Evolutionary conservation across 2,888 invertebrate species (phyloP).

Genomic region (Mythimna ferrago): DNA sequence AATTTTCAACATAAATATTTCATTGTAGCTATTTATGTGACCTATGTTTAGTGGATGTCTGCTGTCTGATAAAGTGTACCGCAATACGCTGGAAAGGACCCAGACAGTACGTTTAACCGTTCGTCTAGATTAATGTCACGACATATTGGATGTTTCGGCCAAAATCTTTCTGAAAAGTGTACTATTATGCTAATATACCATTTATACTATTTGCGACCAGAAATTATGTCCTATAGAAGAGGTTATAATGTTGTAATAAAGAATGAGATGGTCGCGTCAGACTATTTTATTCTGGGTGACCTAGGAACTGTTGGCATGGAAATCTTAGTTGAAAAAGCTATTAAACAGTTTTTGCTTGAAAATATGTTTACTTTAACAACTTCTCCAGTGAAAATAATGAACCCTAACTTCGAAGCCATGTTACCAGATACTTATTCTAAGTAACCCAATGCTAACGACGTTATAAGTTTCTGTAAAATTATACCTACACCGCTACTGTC

Average conservation of each 20-base stretch:
- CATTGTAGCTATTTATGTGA: constrained; percentile 43
- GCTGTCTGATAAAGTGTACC: constrained; percentile 54
- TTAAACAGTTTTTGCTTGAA: background rate
- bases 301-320: background rate
- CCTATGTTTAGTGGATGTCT: constrained; percentile 41
- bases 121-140: constrained; percentile 58
- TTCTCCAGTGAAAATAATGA: background rate
- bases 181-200: constrained; percentile 54
- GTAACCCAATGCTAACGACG: constrained; percentile 30
- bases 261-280: constrained; percentile 14
- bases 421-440: background rate
- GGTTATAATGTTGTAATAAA: constrained; percentile 25
- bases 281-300: constrained; percentile 1
- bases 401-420: background rate
- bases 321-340: background rate
- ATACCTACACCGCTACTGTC: constrained; percentile 66
- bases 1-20: constrained; percentile 21
- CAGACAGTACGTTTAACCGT: constrained; percentile 55
- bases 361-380: background rate
- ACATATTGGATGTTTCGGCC: constrained; percentile 56
- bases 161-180: constrained; percentile 56
- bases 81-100: constrained; percentile 58
- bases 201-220: constrained; percentile 32
- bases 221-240: constrained; percentile 10
- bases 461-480: constrained; percentile 57